Base-by-base conservation (phyloP, 2,113 vertebrate genomes). In the Cebidichthys violaceus region DNA sequence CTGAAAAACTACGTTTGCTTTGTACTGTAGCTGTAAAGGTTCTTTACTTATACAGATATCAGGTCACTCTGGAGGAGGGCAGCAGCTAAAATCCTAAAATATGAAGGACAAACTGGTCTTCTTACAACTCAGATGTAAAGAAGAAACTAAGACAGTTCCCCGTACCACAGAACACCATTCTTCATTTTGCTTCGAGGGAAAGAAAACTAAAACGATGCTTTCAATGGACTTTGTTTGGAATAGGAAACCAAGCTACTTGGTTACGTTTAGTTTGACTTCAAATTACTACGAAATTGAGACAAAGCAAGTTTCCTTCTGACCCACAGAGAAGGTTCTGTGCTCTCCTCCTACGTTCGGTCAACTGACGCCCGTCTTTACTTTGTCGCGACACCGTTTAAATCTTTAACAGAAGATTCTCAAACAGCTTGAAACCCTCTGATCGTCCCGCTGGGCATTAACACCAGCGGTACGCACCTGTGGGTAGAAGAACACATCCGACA, bases 351-450 rank as follows among this genome's bases (percentile, higher is more conserved):
- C 0, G 9, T 47, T 55, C n/a, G 59, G 76, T 29, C 37, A 75
- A 55, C 7, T 39, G 59, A 59, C n/a, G n/a, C n/a, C n/a, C n/a
- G n/a, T n/a, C n/a, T n/a, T n/a, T n/a, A n/a, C n/a, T n/a, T n/a
- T n/a, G n/a, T n/a, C n/a, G n/a, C n/a, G n/a, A n/a, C 47, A n/a
- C 45, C 31, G 66, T 57, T 80, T 33, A 75, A 65, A 22, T 54
- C 45, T 52, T 57, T 50, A 9, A 31, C 37, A 66, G 18, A 47
- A 43, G 27, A 59, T 31, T 29, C 33, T 4, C 5, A 35, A 35
- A 35, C 33, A 35, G 33, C 33, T n/a, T n/a, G n/a, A n/a, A n/a
- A n/a, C n/a, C 33, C 33, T 35, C 33, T 5, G 33, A 35, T 35
- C 33, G 33, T 35, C 33, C 33, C 33, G 33, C 33, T n/a, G n/a